A percentile compares a stretch with the other conserved stretches of the same genome.
Evolutionary conservation across 92 coral and sea anemone species (phyloP).

Genomic region (Zoanthus gigantus): DNA sequence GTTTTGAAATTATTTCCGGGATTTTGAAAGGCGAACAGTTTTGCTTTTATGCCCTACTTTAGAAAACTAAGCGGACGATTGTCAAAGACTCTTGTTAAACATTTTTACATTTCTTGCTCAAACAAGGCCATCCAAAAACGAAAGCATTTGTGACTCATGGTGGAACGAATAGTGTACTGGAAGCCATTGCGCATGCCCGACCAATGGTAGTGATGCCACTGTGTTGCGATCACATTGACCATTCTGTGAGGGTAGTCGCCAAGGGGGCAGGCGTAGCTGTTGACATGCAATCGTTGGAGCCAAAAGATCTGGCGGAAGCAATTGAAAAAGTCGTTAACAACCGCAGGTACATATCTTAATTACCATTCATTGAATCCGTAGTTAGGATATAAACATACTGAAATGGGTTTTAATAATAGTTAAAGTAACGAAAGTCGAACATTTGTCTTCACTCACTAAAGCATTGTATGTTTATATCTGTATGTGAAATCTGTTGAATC

Average conservation of each 20-base stretch:
- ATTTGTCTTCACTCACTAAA: no score
- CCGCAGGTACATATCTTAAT: slow-evolving; percentile 1
- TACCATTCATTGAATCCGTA: no score
- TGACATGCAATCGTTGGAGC: slow-evolving; percentile 25
- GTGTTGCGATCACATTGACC: slow-evolving; percentile 49
- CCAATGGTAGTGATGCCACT: slow-evolving; percentile 48
- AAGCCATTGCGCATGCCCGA: slow-evolving; percentile 49
- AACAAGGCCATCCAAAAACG: slow-evolving; percentile 44
- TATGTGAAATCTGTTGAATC: no score
- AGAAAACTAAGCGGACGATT: no score
- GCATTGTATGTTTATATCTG: no score
- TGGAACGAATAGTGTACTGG: slow-evolving; percentile 42
- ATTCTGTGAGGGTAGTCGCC: slow-evolving; percentile 25
- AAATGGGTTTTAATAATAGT: no score
- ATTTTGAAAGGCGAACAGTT: no score
- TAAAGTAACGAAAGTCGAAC: no score
- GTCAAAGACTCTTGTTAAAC: neutral
- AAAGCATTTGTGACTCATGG: slow-evolving; percentile 41
- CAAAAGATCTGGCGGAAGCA: slow-evolving; percentile 11
- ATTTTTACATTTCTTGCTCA: neutral
- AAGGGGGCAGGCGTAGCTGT: slow-evolving; percentile 30
- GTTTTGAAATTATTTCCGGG: no score
- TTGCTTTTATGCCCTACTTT: no score
- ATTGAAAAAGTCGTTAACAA: neutral
- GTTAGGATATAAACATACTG: no score